Percentiles rank a stretch among this genome's conserved stretches.
phyloP scores from a whole-genome alignment of 2,888 invertebrate genomes.

The Athetis lepigone region DNA sequence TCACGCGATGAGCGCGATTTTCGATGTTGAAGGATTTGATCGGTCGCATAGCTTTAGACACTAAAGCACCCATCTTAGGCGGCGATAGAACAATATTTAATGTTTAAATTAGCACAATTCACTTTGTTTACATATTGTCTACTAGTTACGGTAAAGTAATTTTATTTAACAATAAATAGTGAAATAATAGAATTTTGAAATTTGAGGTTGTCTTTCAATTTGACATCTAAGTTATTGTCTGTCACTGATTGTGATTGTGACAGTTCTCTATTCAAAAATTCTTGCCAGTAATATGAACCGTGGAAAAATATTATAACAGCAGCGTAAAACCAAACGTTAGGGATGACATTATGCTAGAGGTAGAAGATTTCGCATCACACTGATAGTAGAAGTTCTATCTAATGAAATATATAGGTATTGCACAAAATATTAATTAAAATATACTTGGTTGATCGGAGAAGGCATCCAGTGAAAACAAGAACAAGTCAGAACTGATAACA shows the following conservation, averaged over 20 bases:
- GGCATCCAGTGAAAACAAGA: too few species aligned
- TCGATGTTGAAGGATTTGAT: constrained; percentile 93
- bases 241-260: constrained; percentile 20
- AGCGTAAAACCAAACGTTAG: not conserved
- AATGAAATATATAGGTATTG: too few species aligned
- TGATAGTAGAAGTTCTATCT: too few species aligned
- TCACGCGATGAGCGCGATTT: constrained; percentile 93
- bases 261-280: constrained; percentile 60
- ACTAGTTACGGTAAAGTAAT: too few species aligned
- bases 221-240: constrained; percentile 47
- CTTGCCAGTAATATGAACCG: constrained; percentile 28
- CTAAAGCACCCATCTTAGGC: constrained; percentile 92
- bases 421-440: too few species aligned
- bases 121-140: constrained; percentile 63
- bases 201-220: constrained; percentile 67
- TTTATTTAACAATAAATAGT: not conserved
- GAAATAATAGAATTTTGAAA: not conserved
- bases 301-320: not conserved
- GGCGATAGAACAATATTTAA: constrained; percentile 74
- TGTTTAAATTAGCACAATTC: constrained; percentile 48
- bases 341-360: constrained; percentile 16
- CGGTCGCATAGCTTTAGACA: constrained; percentile 91
- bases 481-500: too few species aligned
- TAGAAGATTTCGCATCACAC: not conserved
- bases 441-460: too few species aligned